Conservation (phyloP, 64 coral and sea anemone species). For the Cladopsammia gracilis region DNA sequence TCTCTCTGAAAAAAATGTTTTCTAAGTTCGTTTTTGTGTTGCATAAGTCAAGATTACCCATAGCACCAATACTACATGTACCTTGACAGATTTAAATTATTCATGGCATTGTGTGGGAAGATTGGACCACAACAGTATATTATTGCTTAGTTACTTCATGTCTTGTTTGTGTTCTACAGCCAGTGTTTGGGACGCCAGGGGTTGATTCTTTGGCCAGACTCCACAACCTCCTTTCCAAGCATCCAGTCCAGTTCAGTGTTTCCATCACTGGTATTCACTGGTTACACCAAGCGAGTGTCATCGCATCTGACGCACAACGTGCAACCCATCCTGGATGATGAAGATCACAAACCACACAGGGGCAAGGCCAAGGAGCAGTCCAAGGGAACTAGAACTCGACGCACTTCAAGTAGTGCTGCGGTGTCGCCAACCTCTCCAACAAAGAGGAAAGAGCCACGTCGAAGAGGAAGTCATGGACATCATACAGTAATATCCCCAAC, state of each 20-base stretch:
- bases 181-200: conserved; percentile 60
- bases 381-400: conserved; percentile 7
- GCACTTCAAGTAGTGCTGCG: neutral
- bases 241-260: conserved; percentile 78
- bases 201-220: conserved; percentile 86
- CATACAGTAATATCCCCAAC: conserved; percentile 44
- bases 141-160: no score
- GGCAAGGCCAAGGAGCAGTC: conserved; percentile 50
- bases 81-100: no score
- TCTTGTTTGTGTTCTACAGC: neutral
- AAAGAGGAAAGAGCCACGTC: conserved; percentile 58
- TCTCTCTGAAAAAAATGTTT: no score
- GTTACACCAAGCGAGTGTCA: conserved; percentile 77
- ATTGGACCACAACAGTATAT: no score
- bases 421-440: conserved; percentile 45
- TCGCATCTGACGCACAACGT: conserved; percentile 84
- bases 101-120: no score
- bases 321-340: conserved; percentile 77
- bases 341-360: conserved; percentile 48
- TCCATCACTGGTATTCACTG: conserved; percentile 87
- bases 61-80: no score
- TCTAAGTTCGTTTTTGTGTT: no score
- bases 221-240: conserved; percentile 68
- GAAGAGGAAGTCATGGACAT: conserved; percentile 42
- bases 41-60: no score